Percentiles rank a stretch among this genome's conserved stretches.
Evolutionary conservation across 1,140 invertebrate species (phyloP).

Genomic region (Drosophila murphyi): DNA sequence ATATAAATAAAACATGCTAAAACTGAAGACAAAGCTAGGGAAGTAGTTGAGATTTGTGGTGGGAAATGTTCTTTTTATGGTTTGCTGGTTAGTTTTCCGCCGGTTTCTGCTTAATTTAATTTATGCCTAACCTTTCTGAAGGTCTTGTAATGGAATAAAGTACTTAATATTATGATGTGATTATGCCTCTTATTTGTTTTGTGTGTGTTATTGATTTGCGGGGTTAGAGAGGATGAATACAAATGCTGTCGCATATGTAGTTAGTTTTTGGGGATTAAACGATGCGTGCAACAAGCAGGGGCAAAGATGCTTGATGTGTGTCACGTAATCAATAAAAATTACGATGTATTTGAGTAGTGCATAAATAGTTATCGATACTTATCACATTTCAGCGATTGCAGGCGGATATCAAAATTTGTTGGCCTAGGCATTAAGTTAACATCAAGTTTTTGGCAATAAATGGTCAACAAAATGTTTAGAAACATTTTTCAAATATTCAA

Average conservation of each 20-base stretch:
- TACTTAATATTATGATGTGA: conserved; percentile 74
- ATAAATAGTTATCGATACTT: not conserved
- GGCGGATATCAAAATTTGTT: no score
- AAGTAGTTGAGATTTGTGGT: conserved; percentile 62
- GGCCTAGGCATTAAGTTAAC: no score
- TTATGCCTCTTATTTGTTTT: conserved; percentile 44
- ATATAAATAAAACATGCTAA: conserved; percentile 67
- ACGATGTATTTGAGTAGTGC: not conserved
- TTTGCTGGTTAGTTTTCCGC: conserved; percentile 34
- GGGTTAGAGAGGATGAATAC: not conserved
- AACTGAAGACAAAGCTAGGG: conserved; percentile 23
- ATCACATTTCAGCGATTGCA: no score
- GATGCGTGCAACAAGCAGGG: not conserved
- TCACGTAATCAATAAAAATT: conserved; percentile 1
- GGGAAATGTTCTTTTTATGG: conserved; percentile 38
- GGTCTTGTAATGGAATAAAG: conserved; percentile 54
- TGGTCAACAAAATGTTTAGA: no score
- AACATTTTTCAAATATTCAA: no score
- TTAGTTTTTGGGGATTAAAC: conserved; percentile 10
- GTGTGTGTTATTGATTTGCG: not conserved
- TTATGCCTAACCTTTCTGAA: conserved; percentile 69
- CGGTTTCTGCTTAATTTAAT: conserved; percentile 70
- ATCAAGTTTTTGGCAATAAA: no score
- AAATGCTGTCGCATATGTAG: conserved; percentile 6
- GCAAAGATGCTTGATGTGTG: not conserved